Evolutionary conservation across 2,797 vertebrate species (phyloP).

Genomic region (Avahi laniger): DNA sequence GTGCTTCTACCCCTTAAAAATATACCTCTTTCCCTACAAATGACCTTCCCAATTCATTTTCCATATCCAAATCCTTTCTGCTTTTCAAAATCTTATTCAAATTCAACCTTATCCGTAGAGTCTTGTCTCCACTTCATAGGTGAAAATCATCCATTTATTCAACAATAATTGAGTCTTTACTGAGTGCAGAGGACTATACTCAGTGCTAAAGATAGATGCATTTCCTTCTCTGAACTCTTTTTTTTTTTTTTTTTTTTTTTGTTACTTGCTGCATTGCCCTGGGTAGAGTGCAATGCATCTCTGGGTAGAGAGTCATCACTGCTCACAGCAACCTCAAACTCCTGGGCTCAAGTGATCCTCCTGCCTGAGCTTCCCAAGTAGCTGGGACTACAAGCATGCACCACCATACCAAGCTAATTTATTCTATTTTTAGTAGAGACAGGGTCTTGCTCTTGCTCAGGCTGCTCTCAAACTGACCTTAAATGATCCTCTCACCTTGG

Average conservation of each 20-base stretch:
- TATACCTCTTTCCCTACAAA: background rate
- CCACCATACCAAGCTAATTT: too few species aligned
- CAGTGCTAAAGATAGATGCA: background rate
- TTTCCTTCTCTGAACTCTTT: background rate
- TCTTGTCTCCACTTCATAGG: background rate
- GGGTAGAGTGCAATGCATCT: too few species aligned
- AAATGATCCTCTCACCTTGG: too few species aligned
- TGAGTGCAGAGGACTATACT: background rate
- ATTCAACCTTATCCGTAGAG: background rate
- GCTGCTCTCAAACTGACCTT: too few species aligned
- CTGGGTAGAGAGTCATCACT: too few species aligned
- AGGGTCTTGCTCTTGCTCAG: too few species aligned
- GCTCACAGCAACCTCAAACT: too few species aligned
- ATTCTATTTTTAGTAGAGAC: too few species aligned
- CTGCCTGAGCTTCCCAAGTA: too few species aligned
- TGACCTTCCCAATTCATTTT: background rate
- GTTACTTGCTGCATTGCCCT: too few species aligned
- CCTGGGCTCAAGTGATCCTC: too few species aligned
- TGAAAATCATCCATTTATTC: background rate
- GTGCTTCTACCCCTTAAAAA: background rate
- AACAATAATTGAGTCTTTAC: background rate
- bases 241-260: background rate
- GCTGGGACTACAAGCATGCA: too few species aligned
- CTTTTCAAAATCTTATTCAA: background rate
- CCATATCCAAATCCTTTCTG: background rate